phyloP scores from a whole-genome alignment of 2,888 invertebrate genomes.

The Patella pellucida region DNA sequence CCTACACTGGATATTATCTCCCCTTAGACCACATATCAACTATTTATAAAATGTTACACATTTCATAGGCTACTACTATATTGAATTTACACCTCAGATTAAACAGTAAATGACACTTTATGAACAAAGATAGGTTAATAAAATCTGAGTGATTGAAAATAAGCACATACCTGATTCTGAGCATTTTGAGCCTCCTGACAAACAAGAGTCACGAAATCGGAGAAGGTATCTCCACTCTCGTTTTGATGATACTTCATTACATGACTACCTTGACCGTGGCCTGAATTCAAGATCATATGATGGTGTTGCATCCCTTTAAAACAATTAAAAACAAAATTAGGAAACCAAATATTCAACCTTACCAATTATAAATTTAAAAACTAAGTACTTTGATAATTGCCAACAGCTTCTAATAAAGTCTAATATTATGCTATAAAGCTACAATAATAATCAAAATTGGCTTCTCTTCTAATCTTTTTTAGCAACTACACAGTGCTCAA shows the following conservation, averaged over 20 bases:
- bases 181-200: constrained; percentile 85
- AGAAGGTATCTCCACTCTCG: constrained; percentile 84
- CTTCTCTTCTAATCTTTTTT: no score
- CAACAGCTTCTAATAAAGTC: not conserved
- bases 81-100: no score
- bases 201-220: constrained; percentile 96
- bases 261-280: constrained; percentile 48
- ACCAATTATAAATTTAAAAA: constrained; percentile 32
- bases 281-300: constrained; percentile 48
- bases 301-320: constrained; percentile 42
- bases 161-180: constrained; percentile 54
- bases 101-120: no score
- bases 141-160: not conserved
- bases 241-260: constrained; percentile 80
- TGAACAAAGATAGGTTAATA: not conserved
- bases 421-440: not conserved
- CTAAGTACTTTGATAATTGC: constrained; percentile 42
- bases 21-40: not conserved
- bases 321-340: not conserved
- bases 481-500: no score
- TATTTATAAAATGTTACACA: not conserved
- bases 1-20: not conserved
- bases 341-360: constrained; percentile 16
- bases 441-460: not conserved
- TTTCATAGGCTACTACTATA: no score